These are phyloP conservation scores for Laticauda laticaudata DNA, from an alignment of 2,113 vertebrate genomes.

Conservation along the genomic window DNA sequence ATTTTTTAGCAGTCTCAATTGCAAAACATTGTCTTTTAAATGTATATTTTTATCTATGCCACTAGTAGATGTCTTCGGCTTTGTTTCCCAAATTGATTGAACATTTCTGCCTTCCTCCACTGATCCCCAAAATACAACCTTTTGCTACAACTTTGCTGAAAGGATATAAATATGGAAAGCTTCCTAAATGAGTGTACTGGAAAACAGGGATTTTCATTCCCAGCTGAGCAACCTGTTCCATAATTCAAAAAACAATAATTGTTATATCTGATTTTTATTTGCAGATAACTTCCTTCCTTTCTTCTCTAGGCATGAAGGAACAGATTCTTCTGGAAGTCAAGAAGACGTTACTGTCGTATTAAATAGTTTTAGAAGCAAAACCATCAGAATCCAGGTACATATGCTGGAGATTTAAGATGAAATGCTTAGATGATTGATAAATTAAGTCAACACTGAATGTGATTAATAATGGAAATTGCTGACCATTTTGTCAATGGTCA, in stretches of 20 bases:
- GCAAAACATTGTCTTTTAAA: neutral
- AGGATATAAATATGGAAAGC: neutral
- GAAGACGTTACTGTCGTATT: slow-evolving; percentile 82
- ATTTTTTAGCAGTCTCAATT: neutral
- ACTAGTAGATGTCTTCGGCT: neutral
- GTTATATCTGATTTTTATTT: neutral
- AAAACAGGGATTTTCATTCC: neutral
- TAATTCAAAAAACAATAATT: slow-evolving; percentile 4
- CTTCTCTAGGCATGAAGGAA: slow-evolving; percentile 83
- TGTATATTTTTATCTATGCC: neutral
- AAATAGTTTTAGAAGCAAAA: slow-evolving; percentile 93
- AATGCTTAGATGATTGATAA: neutral
- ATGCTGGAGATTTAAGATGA: slow-evolving; percentile 3
- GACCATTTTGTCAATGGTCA: neutral
- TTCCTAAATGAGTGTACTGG: slow-evolving; percentile 15
- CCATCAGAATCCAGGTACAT: slow-evolving; percentile 91
- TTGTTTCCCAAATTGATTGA: slow-evolving; percentile 6
- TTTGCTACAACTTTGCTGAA: neutral
- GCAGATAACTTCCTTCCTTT: slow-evolving; percentile 7
- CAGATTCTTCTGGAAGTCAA: slow-evolving; percentile 80
- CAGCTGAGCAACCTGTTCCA: slow-evolving; percentile 19
- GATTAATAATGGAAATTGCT: neutral
- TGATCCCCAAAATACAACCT: neutral
- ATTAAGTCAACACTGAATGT: slow-evolving; percentile 28
- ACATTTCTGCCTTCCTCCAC: neutral